Conservation (phyloP, 2,113 vertebrate species). For the Centropristis striata region DNA sequence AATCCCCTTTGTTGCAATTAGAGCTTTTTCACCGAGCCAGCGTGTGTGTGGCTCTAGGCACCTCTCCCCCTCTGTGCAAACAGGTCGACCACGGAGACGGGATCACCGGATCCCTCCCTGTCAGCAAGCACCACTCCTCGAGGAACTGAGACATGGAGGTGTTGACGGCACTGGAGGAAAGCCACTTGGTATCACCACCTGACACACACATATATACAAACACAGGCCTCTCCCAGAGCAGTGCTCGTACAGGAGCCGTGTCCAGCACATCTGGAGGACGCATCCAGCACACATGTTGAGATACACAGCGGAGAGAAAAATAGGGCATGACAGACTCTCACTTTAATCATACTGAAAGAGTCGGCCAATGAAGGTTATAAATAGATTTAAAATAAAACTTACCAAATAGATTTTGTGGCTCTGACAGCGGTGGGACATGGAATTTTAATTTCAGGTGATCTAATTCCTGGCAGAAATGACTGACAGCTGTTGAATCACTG, state of each 20-base stretch:
- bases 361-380: constrained; percentile 32
- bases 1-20: constrained; percentile 33
- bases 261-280: constrained; percentile 65
- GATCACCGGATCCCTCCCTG: constrained; percentile 66
- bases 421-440: constrained; percentile 30
- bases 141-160: constrained; percentile 21
- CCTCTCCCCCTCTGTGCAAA: constrained; percentile 8
- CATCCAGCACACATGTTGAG: constrained; percentile 47
- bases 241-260: constrained; percentile 11
- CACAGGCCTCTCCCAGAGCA: neutral
- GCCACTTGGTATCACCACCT: constrained; percentile 60
- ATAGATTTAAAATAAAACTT: constrained; percentile 39
- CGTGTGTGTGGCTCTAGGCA: constrained; percentile 32
- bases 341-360: constrained; percentile 67
- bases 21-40: constrained; percentile 6
- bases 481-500: constrained; percentile 74
- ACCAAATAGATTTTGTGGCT: constrained; percentile 38
- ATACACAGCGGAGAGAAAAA: constrained; percentile 13
- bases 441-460: constrained; percentile 64
- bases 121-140: constrained; percentile 50
- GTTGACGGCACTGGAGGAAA: constrained; percentile 28
- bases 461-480: constrained; percentile 66
- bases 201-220: constrained; percentile 30
- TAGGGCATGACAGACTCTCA: constrained; percentile 24
- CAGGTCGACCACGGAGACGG: constrained; percentile 23